Conservation (phyloP, 35 echinoderm and acorn worm genomes). For the Strongylocentrotus purpuratus region DNA sequence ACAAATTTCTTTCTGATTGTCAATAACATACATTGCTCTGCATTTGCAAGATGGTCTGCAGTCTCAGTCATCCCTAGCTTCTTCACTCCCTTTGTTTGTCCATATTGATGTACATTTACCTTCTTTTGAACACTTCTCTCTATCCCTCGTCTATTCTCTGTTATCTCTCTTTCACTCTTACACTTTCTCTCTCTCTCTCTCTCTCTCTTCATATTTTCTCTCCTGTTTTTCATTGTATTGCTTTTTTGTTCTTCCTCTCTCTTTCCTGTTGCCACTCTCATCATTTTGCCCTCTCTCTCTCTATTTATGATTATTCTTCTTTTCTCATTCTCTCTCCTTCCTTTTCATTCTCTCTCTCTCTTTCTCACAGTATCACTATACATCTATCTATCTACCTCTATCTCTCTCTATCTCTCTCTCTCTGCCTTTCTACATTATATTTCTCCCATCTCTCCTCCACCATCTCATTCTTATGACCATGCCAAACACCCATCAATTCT, state of each 20-base stretch:
- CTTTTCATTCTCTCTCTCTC: neutral
- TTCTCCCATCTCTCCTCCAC: neutral
- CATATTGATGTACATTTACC: too few relatives aligned
- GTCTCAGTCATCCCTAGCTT: neutral
- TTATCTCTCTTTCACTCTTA: neutral
- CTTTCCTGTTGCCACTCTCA: too few relatives aligned
- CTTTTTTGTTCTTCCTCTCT: neutral
- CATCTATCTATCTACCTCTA: too few relatives aligned
- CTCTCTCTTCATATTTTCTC: neutral
- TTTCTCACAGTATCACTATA: too few relatives aligned
- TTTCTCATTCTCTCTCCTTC: neutral
- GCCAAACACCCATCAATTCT: slow-evolving; percentile 16
- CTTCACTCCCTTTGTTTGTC: neutral
- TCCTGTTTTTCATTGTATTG: neutral
- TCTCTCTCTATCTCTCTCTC: too few relatives aligned
- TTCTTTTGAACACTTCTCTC: too few relatives aligned
- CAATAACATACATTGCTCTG: neutral
- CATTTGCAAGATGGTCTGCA: neutral
- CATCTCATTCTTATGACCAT: neutral
- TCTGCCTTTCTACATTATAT: too few relatives aligned
- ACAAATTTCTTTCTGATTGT: neutral
- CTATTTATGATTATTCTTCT: neutral
- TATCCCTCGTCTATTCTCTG: too few relatives aligned
- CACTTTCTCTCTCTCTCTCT: neutral
- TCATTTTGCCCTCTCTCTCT: neutral